Percentiles rank a stretch among this genome's conserved stretches.
Evolutionary conservation across 2,113 vertebrate genomes (phyloP).

Genomic region (Etheostoma cragini): DNA sequence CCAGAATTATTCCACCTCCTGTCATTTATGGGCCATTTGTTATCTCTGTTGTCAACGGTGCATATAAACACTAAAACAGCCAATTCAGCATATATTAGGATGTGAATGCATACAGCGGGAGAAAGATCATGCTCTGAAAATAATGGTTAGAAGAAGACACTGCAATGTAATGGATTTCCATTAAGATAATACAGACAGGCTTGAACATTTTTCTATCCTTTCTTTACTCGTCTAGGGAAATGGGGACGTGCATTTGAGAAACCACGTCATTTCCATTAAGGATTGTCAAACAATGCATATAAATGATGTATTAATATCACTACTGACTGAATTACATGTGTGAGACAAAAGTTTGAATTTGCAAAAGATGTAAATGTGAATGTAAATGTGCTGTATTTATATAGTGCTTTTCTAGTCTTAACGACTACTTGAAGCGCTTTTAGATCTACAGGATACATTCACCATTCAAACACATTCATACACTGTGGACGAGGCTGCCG

Average conservation of each 20-base stretch:
- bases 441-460: too few relatives aligned
- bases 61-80: slow-evolving; percentile 45
- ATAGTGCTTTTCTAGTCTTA: too few relatives aligned
- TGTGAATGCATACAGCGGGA: slow-evolving; percentile 1
- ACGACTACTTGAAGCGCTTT: too few relatives aligned
- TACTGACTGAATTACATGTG: neutral
- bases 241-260: neutral
- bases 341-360: slow-evolving; percentile 7
- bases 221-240: neutral
- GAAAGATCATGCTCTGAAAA: slow-evolving; percentile 15
- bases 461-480: too few relatives aligned
- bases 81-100: slow-evolving; percentile 33
- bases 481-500: too few relatives aligned
- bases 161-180: slow-evolving; percentile 22
- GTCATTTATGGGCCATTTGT: slow-evolving; percentile 48
- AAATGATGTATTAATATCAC: slow-evolving; percentile 18
- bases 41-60: slow-evolving; percentile 37
- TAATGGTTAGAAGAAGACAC: neutral
- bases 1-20: slow-evolving; percentile 32
- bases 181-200: neutral
- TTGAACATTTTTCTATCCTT: slow-evolving; percentile 15
- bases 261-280: slow-evolving; percentile 11
- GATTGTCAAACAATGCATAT: slow-evolving; percentile 15
- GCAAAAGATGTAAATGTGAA: too few relatives aligned
- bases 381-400: too few relatives aligned